Evolutionary conservation across 2,888 invertebrate genomes (phyloP).

Genomic region (Desoria tigrina): DNA sequence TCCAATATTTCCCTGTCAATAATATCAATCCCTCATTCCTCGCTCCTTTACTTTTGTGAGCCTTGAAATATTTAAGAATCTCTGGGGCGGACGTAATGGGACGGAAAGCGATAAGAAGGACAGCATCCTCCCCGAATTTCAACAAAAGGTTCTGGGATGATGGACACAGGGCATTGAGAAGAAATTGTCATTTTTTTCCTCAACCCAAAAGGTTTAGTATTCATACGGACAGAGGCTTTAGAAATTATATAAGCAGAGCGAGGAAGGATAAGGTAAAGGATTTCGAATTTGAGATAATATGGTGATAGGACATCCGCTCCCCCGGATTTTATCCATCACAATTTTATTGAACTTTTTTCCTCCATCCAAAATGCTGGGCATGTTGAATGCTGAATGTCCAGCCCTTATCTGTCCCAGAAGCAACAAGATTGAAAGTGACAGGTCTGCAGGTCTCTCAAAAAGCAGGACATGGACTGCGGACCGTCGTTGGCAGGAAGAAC

Average conservation of each 20-base stretch:
- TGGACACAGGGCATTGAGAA: constrained; percentile 5
- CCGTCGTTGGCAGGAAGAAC: background rate
- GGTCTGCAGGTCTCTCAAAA: constrained; percentile 12
- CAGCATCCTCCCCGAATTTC: constrained; percentile 10
- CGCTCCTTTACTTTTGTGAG: no score
- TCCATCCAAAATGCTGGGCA: background rate
- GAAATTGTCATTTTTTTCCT: constrained; percentile 11
- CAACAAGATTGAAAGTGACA: constrained; percentile 24
- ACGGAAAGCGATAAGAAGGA: constrained; percentile 19
- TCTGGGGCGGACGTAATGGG: constrained; percentile 12
- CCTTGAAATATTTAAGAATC: no score
- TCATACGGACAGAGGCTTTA: background rate
- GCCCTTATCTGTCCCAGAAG: background rate
- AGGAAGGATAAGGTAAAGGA: background rate
- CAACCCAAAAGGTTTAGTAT: background rate
- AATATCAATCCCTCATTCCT: no score
- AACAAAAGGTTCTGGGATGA: constrained; percentile 12
- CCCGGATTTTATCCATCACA: no score
- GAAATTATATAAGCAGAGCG: background rate
- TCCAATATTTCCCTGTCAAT: background rate
- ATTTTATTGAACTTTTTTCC: no score
- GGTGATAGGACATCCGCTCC: background rate
- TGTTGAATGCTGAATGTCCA: background rate
- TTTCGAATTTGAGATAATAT: background rate
- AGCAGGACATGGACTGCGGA: background rate